A percentile compares a stretch with the other conserved stretches of the same genome.
Conservation (phyloP, 1,140 invertebrate species). For the Drosophila saltans region DNA sequence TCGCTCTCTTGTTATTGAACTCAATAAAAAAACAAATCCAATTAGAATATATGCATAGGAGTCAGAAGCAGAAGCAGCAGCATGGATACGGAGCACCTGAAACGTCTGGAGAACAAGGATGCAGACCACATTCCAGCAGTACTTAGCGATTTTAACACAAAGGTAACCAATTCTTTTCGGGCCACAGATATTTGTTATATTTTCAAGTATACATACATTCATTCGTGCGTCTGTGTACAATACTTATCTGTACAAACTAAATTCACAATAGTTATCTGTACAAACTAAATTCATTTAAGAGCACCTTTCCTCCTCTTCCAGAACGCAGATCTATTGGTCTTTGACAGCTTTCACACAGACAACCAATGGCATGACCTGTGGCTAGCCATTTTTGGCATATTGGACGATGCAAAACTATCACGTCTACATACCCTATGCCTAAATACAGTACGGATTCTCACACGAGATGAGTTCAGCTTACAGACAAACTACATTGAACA, state of each 20-base stretch:
- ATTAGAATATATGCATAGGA: slow-evolving; percentile 6
- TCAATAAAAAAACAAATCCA: slow-evolving; percentile 6
- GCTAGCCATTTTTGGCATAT: slow-evolving; percentile 84
- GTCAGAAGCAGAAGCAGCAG: slow-evolving; percentile 31
- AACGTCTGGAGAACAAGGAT: slow-evolving; percentile 66
- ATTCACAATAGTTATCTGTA: background rate
- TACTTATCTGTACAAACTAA: background rate
- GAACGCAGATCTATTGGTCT: slow-evolving; percentile 84
- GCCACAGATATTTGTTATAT: background rate
- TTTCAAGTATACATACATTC: background rate
- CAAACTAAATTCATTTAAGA: no score
- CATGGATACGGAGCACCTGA: slow-evolving; percentile 74
- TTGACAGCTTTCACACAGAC: slow-evolving; percentile 84
- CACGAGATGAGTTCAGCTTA: slow-evolving; percentile 90
- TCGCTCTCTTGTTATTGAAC: background rate
- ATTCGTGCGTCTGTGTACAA: background rate
- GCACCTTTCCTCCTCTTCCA: slow-evolving; percentile 59
- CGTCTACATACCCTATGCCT: slow-evolving; percentile 84
- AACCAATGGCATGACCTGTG: slow-evolving; percentile 84
- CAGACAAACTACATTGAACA: slow-evolving; percentile 88
- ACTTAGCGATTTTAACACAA: slow-evolving; percentile 70
- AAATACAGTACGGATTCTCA: slow-evolving; percentile 85
- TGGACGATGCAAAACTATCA: slow-evolving; percentile 82
- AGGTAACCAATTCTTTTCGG: slow-evolving; percentile 40
- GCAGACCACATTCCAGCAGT: slow-evolving; percentile 55